phyloP scores from a whole-genome alignment of 2,888 invertebrate genomes.

The Drosophila setosimentum region DNA sequence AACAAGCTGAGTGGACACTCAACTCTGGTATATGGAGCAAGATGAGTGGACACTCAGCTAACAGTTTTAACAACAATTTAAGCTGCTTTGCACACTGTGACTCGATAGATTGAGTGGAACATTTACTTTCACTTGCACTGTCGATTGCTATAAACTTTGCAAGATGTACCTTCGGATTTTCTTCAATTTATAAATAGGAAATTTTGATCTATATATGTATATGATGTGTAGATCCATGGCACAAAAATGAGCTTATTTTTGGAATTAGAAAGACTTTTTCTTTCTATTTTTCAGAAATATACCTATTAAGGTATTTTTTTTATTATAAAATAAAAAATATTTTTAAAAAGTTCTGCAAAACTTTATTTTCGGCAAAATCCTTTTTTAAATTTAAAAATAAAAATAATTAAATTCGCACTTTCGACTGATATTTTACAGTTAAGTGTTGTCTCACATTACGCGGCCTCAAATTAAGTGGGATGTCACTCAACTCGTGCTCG shows the following conservation, averaged over 20 bases:
- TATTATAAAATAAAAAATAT: background rate
- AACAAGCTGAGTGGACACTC: constrained; percentile 13
- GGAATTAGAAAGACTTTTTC: background rate
- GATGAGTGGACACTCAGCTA: constrained; percentile 2
- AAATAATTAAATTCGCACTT: too few species aligned
- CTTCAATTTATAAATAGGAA: too few species aligned
- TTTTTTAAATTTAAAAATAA: too few species aligned
- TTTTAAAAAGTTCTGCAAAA: too few species aligned
- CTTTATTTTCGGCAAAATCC: too few species aligned
- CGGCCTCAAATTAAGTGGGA: too few species aligned
- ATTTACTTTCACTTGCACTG: background rate
- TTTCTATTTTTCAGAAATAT: background rate
- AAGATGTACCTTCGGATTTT: constrained; percentile 1
- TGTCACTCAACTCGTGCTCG: too few species aligned
- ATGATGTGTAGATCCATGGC: background rate
- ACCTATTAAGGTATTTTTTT: too few species aligned
- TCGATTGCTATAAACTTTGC: background rate
- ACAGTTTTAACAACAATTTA: constrained; percentile 19
- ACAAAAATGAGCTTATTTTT: background rate
- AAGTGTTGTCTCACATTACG: too few species aligned
- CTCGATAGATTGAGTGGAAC: too few species aligned
- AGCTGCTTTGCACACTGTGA: constrained; percentile 14
- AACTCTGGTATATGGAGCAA: constrained; percentile 12
- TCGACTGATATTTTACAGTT: too few species aligned
- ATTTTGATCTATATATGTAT: background rate